These are phyloP conservation scores for Caenorhabditis remanei DNA, from an alignment of 1,140 invertebrate species.

Conservation along the genomic window DNA sequence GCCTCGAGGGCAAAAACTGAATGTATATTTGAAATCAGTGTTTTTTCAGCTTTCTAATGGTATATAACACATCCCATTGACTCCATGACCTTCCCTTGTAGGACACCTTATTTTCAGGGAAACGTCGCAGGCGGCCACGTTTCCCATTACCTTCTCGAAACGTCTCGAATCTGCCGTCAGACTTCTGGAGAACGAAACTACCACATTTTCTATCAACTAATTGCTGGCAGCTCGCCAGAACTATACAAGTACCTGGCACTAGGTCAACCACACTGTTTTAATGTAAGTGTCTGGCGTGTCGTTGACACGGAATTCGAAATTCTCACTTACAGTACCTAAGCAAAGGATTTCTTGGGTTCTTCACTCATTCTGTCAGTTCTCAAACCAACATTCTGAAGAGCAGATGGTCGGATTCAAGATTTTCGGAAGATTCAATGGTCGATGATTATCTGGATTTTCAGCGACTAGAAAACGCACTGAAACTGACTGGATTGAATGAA, in stretches of 20 bases:
- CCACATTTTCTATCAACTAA: slow-evolving; percentile 94
- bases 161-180: slow-evolving; percentile 89
- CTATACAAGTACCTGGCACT: slow-evolving; percentile 80
- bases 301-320: no score
- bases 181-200: slow-evolving; percentile 91
- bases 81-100: no score
- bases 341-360: slow-evolving; percentile 92
- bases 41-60: no score
- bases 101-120: slow-evolving; percentile 78
- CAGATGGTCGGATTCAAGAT: not conserved
- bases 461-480: slow-evolving; percentile 1
- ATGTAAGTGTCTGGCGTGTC: slow-evolving; percentile 76
- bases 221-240: slow-evolving; percentile 87
- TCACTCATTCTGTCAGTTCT: slow-evolving; percentile 81
- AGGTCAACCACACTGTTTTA: slow-evolving; percentile 70
- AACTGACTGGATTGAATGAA: not conserved
- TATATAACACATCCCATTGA: no score
- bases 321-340: slow-evolving; percentile 86
- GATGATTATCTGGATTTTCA: slow-evolving; percentile 12
- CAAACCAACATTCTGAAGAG: not conserved
- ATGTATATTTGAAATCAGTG: no score
- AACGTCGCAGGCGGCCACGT: slow-evolving; percentile 93
- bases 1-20: no score
- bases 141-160: slow-evolving; percentile 94
- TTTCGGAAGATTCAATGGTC: not conserved